phyloP scores from a whole-genome alignment of 1,140 invertebrate genomes.

The Thaumetopoea pityocampa region DNA sequence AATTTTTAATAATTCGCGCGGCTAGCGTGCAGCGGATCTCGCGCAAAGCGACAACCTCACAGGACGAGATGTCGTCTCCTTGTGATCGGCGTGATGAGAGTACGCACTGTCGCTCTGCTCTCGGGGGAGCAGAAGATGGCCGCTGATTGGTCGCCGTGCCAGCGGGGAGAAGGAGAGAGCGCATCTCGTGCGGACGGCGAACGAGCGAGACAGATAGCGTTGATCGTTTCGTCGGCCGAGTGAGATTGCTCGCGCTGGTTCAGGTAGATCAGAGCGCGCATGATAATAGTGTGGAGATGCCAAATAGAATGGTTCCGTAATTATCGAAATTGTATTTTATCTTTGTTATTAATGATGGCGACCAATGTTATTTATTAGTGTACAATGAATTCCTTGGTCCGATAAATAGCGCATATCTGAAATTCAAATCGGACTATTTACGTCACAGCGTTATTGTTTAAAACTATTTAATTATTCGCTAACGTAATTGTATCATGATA shows the following conservation, averaged over 20 bases:
- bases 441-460: no score
- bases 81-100: conserved; percentile 72
- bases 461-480: no score
- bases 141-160: conserved; percentile 64
- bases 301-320: conserved; percentile 38
- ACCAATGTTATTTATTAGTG: conserved; percentile 4
- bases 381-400: neutral
- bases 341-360: conserved; percentile 22
- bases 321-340: conserved; percentile 34
- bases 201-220: conserved; percentile 54
- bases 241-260: conserved; percentile 59
- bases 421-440: no score
- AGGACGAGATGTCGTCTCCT: conserved; percentile 69
- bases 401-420: no score
- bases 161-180: conserved; percentile 63
- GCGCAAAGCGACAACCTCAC: conserved; percentile 65
- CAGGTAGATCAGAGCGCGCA: conserved; percentile 64
- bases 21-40: conserved; percentile 47
- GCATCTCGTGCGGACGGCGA: conserved; percentile 50
- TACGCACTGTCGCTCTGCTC: conserved; percentile 74
- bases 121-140: conserved; percentile 73
- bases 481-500: no score
- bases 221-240: conserved; percentile 56
- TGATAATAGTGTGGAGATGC: conserved; percentile 69
- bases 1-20: conserved; percentile 34